Evolutionary conservation across 2,888 invertebrate species (phyloP).

Genomic region (Xestoiulus laeticollis): DNA sequence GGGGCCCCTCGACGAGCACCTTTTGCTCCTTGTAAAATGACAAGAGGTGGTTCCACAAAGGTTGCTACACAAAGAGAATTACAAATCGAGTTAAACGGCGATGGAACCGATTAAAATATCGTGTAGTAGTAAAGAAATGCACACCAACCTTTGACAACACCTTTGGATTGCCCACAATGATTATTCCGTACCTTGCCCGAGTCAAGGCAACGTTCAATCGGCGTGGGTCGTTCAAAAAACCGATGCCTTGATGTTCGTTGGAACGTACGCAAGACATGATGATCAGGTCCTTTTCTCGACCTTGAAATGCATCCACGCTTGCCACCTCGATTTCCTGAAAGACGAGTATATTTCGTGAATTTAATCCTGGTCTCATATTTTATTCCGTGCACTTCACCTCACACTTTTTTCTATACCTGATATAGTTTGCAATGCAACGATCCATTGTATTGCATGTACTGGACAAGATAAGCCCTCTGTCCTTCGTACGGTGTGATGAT

Average conservation of each 20-base stretch:
- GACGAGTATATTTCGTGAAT: slow-evolving; percentile 50
- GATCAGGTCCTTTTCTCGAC: slow-evolving; percentile 98
- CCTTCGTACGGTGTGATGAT: slow-evolving; percentile 99
- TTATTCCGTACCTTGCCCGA: slow-evolving; percentile 95
- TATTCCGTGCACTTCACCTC: background rate
- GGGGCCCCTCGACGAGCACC: slow-evolving; percentile 95
- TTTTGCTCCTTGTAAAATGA: slow-evolving; percentile 98
- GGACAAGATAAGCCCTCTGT: slow-evolving; percentile 93
- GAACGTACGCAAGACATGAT: slow-evolving; percentile 99
- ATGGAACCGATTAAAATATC: background rate
- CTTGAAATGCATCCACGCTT: slow-evolving; percentile 99
- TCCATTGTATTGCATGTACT: slow-evolving; percentile 99
- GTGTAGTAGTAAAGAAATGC: background rate
- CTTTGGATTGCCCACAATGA: slow-evolving; percentile 99
- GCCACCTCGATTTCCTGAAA: slow-evolving; percentile 98
- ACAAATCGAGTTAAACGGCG: background rate
- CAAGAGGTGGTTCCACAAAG: slow-evolving; percentile 96
- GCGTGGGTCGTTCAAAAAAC: slow-evolving; percentile 97
- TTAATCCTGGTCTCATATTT: background rate
- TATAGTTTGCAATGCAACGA: slow-evolving; percentile 96
- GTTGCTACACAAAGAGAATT: slow-evolving; percentile 71
- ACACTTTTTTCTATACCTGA: slow-evolving; percentile 62
- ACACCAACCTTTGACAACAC: slow-evolving; percentile 83
- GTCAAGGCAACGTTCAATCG: slow-evolving; percentile 98
- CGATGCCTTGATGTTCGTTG: slow-evolving; percentile 98